These are phyloP conservation scores for Athene noctua DNA, from an alignment of 2,113 vertebrate species.

Conservation along the genomic window DNA sequence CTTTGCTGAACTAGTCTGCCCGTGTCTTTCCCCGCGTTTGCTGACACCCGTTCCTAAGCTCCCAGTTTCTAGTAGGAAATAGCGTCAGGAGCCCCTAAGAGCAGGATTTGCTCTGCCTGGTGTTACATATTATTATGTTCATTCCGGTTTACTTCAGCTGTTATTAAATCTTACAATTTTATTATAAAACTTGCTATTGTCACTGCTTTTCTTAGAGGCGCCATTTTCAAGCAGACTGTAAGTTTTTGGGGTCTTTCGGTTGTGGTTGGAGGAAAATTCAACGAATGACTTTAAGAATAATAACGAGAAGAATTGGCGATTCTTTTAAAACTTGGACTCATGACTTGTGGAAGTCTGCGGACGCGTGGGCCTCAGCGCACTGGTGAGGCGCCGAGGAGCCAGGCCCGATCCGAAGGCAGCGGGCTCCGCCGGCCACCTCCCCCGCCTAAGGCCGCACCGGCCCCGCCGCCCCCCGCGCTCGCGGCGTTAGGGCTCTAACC, in stretches of 20 bases:
- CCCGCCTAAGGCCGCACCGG: background rate
- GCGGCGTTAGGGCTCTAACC: background rate
- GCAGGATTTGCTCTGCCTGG: background rate
- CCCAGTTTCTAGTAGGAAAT: background rate
- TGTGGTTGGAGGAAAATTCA: background rate
- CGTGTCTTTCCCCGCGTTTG: background rate
- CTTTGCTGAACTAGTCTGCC: background rate
- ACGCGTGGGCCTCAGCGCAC: accelerated
- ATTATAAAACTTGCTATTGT: background rate
- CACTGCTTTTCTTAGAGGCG: background rate
- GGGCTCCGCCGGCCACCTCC: background rate
- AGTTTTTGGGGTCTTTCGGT: background rate
- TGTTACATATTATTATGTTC: background rate
- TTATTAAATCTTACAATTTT: background rate
- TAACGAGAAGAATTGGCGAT: accelerated
- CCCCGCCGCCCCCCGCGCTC: background rate
- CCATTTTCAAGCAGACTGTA: background rate
- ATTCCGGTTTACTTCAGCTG: background rate
- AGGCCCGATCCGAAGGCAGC: background rate
- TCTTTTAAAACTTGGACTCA: background rate
- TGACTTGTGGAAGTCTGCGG: background rate
- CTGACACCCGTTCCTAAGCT: background rate
- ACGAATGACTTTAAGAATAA: accelerated
- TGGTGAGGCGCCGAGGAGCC: too few species aligned
- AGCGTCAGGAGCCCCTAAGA: background rate